Evolutionary conservation across 2,888 invertebrate species (phyloP).

Genomic region (Phania funesta): DNA sequence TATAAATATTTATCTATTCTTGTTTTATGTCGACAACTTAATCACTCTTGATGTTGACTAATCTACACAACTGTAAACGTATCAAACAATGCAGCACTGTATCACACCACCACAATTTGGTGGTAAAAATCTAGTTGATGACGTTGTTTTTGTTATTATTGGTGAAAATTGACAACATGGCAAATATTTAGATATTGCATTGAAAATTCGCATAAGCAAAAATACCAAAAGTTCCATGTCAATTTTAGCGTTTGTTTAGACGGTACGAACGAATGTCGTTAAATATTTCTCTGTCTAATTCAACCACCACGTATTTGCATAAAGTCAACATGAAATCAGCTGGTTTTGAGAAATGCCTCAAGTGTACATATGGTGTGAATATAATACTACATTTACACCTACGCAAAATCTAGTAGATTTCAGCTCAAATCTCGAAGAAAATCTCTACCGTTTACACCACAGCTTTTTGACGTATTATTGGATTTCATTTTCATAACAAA

Average conservation of each 20-base stretch:
- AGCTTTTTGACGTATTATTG: no score
- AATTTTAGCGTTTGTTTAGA: slow-evolving; percentile 39
- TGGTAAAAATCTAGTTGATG: neutral
- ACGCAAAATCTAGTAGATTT: no score
- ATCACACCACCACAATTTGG: slow-evolving; percentile 8
- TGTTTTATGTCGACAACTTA: neutral
- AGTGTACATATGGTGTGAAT: no score
- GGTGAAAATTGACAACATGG: slow-evolving; percentile 56
- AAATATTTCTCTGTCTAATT: no score
- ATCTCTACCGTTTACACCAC: no score
- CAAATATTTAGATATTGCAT: slow-evolving; percentile 39
- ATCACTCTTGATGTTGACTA: neutral
- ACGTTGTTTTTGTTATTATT: neutral
- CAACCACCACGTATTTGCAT: no score
- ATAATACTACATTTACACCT: no score
- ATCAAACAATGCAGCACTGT: slow-evolving; percentile 22
- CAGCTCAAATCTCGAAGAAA: no score
- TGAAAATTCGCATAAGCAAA: slow-evolving; percentile 50
- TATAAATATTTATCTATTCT: neutral
- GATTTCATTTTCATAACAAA: no score
- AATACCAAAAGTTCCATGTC: slow-evolving; percentile 50
- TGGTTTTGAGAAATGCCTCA: no score
- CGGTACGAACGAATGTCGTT: no score
- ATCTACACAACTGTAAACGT: slow-evolving; percentile 1
- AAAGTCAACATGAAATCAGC: no score